A percentile compares a stretch with the other conserved stretches of the same genome.
These are phyloP conservation scores for Crotalus horridus DNA, from an alignment of 2,113 vertebrate genomes.

Conservation along the genomic window DNA sequence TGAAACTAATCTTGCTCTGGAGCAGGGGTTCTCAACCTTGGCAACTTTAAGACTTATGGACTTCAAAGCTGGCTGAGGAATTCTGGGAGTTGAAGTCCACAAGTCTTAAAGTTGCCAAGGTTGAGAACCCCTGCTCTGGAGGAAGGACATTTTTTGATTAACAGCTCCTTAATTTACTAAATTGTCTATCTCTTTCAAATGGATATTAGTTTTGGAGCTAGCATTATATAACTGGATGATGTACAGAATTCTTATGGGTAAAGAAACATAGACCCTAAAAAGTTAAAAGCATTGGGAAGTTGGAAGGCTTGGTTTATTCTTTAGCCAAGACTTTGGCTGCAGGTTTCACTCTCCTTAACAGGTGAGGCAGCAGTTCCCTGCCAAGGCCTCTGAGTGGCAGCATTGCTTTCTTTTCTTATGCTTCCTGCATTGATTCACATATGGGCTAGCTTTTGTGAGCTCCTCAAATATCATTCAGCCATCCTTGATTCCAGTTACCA, in stretches of 20 bases:
- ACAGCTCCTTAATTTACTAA: not conserved
- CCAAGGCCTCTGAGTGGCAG: constrained; percentile 54
- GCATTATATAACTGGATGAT: not conserved
- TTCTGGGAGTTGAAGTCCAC: too few relatives aligned
- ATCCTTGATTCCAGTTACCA: not conserved
- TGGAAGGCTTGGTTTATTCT: not conserved
- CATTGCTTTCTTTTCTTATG: constrained; percentile 11
- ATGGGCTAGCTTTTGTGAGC: not conserved
- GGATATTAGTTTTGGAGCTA: not conserved
- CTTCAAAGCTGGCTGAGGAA: too few relatives aligned
- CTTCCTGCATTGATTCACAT: not conserved
- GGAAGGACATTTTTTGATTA: not conserved
- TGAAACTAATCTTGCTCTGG: not conserved
- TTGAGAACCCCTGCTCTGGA: not conserved
- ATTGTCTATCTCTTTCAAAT: not conserved
- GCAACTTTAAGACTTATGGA: too few relatives aligned
- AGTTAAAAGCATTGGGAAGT: not conserved
- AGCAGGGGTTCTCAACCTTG: too few relatives aligned
- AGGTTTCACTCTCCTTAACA: not conserved
- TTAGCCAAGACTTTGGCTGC: not conserved
- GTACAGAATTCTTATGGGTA: not conserved
- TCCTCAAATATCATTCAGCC: not conserved
- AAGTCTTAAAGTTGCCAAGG: too few relatives aligned
- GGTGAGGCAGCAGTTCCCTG: constrained; percentile 14
- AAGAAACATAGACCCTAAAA: not conserved